These are phyloP conservation scores for Xerus inauris DNA, from an alignment of 2,113 vertebrate genomes.

Conservation along the genomic window DNA sequence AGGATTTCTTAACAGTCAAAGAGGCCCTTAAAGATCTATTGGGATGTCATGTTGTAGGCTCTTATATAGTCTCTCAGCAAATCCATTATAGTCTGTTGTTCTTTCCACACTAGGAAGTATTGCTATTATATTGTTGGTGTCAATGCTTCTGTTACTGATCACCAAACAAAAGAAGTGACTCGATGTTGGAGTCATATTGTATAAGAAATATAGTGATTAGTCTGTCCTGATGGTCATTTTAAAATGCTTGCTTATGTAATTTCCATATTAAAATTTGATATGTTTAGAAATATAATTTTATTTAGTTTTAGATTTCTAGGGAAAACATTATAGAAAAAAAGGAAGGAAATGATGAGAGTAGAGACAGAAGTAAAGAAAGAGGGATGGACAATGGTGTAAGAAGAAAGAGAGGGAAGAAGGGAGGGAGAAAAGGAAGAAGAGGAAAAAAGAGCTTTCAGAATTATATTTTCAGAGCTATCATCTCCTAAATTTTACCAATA, in stretches of 20 bases:
- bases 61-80: neutral
- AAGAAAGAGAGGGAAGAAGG: no score
- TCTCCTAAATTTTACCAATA: neutral
- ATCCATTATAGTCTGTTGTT: neutral
- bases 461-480: neutral
- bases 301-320: neutral
- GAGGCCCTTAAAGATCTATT: neutral
- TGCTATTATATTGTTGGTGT: neutral
- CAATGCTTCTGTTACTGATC: neutral
- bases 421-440: accelerated
- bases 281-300: conserved; percentile 30
- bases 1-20: neutral
- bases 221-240: neutral
- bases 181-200: neutral
- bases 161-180: neutral
- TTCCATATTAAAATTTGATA: neutral
- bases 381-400: neutral
- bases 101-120: neutral
- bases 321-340: neutral
- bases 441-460: neutral
- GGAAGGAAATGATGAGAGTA: accelerated
- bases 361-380: accelerated
- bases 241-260: neutral
- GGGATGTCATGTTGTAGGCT: neutral
- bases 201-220: neutral